Evolutionary conservation across 2,113 vertebrate genomes (phyloP), one percentile per base, ranked within the genome.

Genomic region (Phycodurus eques): DNA sequence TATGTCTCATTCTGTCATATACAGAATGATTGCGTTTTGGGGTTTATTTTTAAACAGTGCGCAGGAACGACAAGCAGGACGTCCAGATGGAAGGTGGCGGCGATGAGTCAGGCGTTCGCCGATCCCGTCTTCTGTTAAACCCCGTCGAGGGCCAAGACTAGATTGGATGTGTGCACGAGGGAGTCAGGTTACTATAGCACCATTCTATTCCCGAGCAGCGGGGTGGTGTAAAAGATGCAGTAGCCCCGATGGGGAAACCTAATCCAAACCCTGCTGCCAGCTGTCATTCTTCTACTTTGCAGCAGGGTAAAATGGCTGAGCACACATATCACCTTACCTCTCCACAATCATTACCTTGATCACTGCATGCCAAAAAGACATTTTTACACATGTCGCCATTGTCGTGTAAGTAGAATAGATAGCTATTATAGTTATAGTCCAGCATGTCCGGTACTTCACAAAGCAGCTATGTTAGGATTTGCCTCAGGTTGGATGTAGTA

Each of bases 81-180:
- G 83, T 90, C 88, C 90, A 92, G 91, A 92, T 92, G 91, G 91
- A 88, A 87, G 83, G 91, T 90, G 86, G 85, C 84, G 86, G 84
- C 84, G 84, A 89, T 85, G 84, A 83, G 79, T 84, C 85, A 89
- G 87, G 83, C 74, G 75, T 85, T 80, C 83, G 89, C 88, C 88
- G 88, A 88, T 88, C 88, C 86, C 87, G 82, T 86, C 84, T 91
- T 86, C 84, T 89, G 88, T 85, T 89, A 76, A 77, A 81, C 86
- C 84, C 87, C 83, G 53, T 79, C 82, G 85, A 90, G 85, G 59
- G 85, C 83, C 77, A 79, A 80, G 84, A 80, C 54, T 74, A 81
- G 90, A 88, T 89, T 88, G 88, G 89, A 89, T 89, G 83, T 82
- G 77, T 89, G 84, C 78, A 79, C 78, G 78, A 81, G 79, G 80